These are phyloP conservation scores for Heliconius himera DNA, from an alignment of 1,140 invertebrate genomes.

Conservation along the genomic window DNA sequence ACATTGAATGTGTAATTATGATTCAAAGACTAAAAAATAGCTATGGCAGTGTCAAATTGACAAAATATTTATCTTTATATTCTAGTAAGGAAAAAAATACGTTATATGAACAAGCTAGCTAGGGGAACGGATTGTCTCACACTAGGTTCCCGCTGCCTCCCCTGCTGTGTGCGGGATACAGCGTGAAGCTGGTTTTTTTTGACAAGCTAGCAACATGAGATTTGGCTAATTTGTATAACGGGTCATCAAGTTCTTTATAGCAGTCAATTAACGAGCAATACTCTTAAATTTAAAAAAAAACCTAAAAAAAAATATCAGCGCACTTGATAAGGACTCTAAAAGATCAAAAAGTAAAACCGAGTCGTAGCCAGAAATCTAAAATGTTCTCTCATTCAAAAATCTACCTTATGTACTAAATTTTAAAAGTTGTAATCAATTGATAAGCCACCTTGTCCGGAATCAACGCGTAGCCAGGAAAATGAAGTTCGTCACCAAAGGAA, in stretches of 20 bases:
- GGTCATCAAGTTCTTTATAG: not conserved
- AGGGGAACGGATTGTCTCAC: too few species aligned
- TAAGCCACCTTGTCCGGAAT: not conserved
- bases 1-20: too few species aligned
- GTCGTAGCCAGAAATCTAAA: conserved; percentile 13
- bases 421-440: conserved; percentile 8
- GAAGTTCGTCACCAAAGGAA: conserved; percentile 15
- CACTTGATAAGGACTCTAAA: conserved; percentile 27
- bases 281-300: not conserved
- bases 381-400: not conserved
- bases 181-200: too few species aligned
- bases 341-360: conserved; percentile 16
- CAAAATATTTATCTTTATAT: too few species aligned
- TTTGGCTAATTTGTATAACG: not conserved
- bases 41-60: too few species aligned
- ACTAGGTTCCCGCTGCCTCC: too few species aligned
- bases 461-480: conserved; percentile 28
- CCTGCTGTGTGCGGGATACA: too few species aligned
- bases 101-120: not conserved
- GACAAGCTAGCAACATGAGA: not conserved
- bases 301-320: not conserved
- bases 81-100: too few species aligned
- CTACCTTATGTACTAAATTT: not conserved
- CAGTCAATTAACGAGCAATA: conserved; percentile 2
- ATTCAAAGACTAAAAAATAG: too few species aligned